These are phyloP conservation scores for Steatornis caripensis DNA, from an alignment of 2,113 vertebrate genomes.

Conservation along the genomic window DNA sequence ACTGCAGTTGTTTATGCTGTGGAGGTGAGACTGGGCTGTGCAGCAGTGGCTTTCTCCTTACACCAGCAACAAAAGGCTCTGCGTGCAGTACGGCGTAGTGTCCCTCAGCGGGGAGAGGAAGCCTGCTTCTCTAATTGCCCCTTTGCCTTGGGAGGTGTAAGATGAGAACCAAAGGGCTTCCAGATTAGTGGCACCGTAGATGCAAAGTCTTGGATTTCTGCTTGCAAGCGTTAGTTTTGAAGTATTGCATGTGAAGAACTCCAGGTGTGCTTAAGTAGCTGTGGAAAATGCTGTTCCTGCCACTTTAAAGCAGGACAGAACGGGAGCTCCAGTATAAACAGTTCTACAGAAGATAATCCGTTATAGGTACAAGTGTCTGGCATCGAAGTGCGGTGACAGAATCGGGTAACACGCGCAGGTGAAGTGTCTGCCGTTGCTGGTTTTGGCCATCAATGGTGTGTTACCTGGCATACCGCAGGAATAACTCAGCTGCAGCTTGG, in stretches of 20 bases:
- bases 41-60: neutral
- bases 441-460: neutral
- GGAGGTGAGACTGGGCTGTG: conserved; percentile 77
- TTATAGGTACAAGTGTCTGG: neutral
- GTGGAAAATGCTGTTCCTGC: neutral
- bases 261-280: neutral
- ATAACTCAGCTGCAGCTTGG: neutral
- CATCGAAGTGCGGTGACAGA: neutral
- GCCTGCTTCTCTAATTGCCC: neutral
- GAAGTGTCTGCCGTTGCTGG: neutral
- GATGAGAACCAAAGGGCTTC: neutral
- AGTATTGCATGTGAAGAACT: neutral
- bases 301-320: neutral
- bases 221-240: neutral
- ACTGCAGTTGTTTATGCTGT: conserved; percentile 83
- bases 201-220: neutral
- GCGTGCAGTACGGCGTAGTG: neutral
- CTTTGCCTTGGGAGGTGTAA: neutral
- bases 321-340: neutral
- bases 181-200: neutral
- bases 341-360: neutral
- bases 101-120: neutral
- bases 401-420: neutral
- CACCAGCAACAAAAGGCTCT: neutral
- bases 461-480: neutral